phyloP scores from a whole-genome alignment of 2,888 invertebrate genomes.

The Seira musarum region DNA sequence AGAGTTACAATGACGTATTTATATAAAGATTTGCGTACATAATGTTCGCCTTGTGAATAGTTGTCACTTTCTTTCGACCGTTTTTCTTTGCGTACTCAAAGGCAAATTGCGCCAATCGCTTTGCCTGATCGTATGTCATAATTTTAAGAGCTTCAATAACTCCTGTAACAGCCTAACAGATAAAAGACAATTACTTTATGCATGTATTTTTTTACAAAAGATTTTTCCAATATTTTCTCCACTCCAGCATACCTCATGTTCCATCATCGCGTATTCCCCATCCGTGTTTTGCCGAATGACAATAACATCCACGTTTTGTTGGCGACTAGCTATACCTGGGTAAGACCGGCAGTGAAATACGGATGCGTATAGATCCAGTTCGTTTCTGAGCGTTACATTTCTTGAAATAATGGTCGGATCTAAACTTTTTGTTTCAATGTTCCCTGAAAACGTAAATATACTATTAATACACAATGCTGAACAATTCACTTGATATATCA shows the following conservation, averaged over 20 bases:
- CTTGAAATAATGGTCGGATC: constrained; percentile 87
- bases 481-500: not conserved
- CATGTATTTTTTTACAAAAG: not conserved
- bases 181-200: no score
- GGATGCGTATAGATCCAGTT: constrained; percentile 93
- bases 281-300: constrained; percentile 96
- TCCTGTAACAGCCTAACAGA: constrained; percentile 83
- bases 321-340: constrained; percentile 85
- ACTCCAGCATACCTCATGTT: constrained; percentile 85
- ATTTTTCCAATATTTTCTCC: not conserved
- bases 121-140: constrained; percentile 88
- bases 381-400: constrained; percentile 93
- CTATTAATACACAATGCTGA: not conserved
- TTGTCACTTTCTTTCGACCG: constrained; percentile 94
- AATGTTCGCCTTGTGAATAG: constrained; percentile 98
- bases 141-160: constrained; percentile 98
- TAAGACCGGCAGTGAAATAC: constrained; percentile 93
- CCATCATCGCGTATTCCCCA: constrained; percentile 98
- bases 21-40: constrained; percentile 76
- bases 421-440: constrained; percentile 95
- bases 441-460: constrained; percentile 76
- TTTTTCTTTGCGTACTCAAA: constrained; percentile 91
- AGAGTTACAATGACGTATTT: not conserved
- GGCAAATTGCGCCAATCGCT: constrained; percentile 92
- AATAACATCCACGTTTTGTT: constrained; percentile 89